These are phyloP conservation scores for Isaurus tuberculatus DNA, from an alignment of 92 coral and sea anemone genomes.

Conservation along the genomic window DNA sequence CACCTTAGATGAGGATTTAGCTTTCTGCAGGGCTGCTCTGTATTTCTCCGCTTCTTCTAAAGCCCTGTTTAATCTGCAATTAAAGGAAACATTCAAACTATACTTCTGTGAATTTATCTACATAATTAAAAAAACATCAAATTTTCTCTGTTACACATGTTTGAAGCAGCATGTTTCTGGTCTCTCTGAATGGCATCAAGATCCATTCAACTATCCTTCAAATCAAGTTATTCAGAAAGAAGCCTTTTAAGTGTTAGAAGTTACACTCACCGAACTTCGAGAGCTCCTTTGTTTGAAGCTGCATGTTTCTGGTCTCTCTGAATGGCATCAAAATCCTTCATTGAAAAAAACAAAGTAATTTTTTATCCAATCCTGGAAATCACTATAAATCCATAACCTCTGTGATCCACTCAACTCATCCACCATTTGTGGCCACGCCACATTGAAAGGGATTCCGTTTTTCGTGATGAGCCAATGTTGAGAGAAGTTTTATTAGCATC, in stretches of 20 bases:
- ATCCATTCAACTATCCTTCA: too few species aligned
- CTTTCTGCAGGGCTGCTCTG: slow-evolving; percentile 90
- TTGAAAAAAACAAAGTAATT: background rate
- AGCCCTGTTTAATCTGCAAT: slow-evolving; percentile 88
- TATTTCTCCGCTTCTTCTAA: slow-evolving; percentile 93
- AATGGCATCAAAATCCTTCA: slow-evolving; percentile 87
- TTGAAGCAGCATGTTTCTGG: slow-evolving; percentile 74
- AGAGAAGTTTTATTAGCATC: too few species aligned
- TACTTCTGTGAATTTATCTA: background rate
- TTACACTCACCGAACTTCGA: slow-evolving; percentile 90
- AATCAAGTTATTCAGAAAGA: too few species aligned
- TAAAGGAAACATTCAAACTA: background rate
- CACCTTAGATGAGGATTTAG: slow-evolving; percentile 90
- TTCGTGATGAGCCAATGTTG: too few species aligned
- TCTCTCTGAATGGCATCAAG: slow-evolving; percentile 90
- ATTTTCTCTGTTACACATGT: background rate
- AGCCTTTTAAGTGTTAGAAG: too few species aligned
- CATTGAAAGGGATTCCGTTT: too few species aligned
- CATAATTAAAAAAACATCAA: background rate
- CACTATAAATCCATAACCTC: too few species aligned
- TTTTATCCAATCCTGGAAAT: background rate
- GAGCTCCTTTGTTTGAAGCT: slow-evolving; percentile 86
- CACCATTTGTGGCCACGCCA: too few species aligned
- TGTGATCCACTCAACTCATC: too few species aligned
- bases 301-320: slow-evolving; percentile 96